Base-by-base conservation (phyloP, 2,888 invertebrate genomes). In the Scotopteryx bipunctaria region DNA sequence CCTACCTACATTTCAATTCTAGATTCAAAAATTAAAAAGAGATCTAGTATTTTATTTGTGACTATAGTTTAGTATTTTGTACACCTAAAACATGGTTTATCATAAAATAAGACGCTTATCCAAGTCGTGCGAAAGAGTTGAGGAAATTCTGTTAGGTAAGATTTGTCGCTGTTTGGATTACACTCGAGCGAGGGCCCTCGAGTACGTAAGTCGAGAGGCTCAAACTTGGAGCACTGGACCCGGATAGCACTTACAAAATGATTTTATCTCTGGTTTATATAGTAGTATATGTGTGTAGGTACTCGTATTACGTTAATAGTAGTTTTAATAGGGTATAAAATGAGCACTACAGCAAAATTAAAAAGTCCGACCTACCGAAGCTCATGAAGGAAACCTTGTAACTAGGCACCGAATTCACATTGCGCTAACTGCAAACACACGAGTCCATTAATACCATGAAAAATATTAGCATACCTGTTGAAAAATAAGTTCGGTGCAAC, bases 151-250 rank as follows among this genome's bases (percentile, higher is more conserved):
- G 65, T 55, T 58, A 65, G 57, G 55, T 48, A 45, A 61, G 66
- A 65, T 67, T 67, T 61, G 62, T 61, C 56, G 63, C 63, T 66
- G 63, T 67, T 67, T 68, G 66, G 54, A 68, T 63, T 59, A 64
- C 66, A 59, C 70, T 73, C 55, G 43, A 55, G 40, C 33, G 46
- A 69, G 67, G 46, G 59, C 49, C 47, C 67, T 71, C 43, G 36
- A 58, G 57, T 46, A n/a, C n/a, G n/a, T n/a, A 59, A 55, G 58
- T 68, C 61, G 59, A 66, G 64, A 19, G 48, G 62, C 55, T 57
- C 54, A 59, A 64, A 64, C 59, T 59, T 54, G 61, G 56, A 55
- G 58, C 53, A 57, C 53, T 62, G 27, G 43, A 21, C 35, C 32
- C 31, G 43, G 47, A 51, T 38, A 47, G 32, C 38, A 23, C 47